Conservation (phyloP, 2,888 invertebrate genomes). For the Pheosia gnoma region DNA sequence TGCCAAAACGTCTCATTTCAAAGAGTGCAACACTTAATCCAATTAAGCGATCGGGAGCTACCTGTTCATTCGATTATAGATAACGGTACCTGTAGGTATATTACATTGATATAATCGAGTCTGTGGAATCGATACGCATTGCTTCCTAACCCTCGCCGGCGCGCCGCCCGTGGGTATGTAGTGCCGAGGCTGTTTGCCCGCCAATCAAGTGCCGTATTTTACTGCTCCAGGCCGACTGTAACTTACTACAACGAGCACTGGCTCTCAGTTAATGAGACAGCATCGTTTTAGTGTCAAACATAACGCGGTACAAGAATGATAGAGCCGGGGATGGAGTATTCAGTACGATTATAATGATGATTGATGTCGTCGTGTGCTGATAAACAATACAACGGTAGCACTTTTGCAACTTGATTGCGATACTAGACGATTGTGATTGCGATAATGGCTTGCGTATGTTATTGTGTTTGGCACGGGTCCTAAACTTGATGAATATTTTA, state of each 20-base stretch:
- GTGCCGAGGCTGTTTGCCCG: constrained; percentile 61
- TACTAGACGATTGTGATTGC: too few species aligned
- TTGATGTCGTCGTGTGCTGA: neutral
- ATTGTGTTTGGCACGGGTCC: neutral
- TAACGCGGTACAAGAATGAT: constrained; percentile 53
- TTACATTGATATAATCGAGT: constrained; percentile 43
- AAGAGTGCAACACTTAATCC: constrained; percentile 32
- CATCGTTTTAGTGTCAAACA: constrained; percentile 71
- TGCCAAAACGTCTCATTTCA: constrained; percentile 21
- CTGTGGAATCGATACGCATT: constrained; percentile 47
- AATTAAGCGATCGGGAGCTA: constrained; percentile 54
- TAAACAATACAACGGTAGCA: neutral
- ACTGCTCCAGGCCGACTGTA: constrained; percentile 66
- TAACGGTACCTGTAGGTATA: constrained; percentile 41
- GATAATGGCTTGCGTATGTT: neutral
- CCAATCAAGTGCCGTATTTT: constrained; percentile 76
- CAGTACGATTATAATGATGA: neutral
- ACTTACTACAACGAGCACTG: constrained; percentile 73
- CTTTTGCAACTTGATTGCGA: neutral
- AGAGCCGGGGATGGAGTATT: neutral
- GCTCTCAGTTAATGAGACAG: constrained; percentile 75
- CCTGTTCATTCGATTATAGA: constrained; percentile 24
- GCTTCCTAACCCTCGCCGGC: constrained; percentile 38
- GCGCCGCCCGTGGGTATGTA: constrained; percentile 41
- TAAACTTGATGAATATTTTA: neutral